Evolutionary conservation across 2,797 vertebrate genomes (phyloP).

Genomic region (Propithecus perrieri): DNA sequence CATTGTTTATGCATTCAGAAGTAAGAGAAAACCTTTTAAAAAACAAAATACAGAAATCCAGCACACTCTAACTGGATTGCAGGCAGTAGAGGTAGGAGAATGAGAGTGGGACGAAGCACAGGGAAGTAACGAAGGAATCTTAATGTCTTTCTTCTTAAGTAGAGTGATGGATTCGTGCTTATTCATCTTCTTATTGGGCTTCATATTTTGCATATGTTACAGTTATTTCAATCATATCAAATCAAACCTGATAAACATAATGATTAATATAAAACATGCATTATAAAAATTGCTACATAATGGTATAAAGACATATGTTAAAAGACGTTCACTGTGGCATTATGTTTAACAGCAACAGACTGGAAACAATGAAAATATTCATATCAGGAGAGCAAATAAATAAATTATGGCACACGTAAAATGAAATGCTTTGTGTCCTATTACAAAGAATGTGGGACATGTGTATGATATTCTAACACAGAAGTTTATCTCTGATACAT

Average conservation of each 20-base stretch:
- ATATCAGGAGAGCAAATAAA: not conserved
- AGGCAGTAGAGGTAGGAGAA: not conserved
- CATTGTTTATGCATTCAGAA: not conserved
- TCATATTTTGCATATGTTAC: not conserved
- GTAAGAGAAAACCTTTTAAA: not conserved
- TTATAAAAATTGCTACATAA: not conserved
- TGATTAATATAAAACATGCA: not conserved
- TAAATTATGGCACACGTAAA: not conserved
- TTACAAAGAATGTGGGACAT: not conserved
- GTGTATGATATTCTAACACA: not conserved
- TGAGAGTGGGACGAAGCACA: not conserved
- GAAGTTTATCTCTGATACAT: not conserved
- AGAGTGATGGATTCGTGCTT: not conserved
- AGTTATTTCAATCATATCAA: not conserved
- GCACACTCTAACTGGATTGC: not conserved
- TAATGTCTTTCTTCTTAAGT: not conserved
- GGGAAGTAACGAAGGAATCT: not conserved
- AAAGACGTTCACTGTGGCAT: not conserved
- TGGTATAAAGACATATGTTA: not conserved
- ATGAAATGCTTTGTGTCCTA: not conserved
- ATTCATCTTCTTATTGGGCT: not conserved
- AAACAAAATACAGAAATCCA: not conserved
- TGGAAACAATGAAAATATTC: not conserved
- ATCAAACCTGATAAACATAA: not conserved
- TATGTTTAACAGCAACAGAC: not conserved